Evolutionary conservation across 2,797 vertebrate genomes (phyloP), one percentile per base, ranked within the genome.

Genomic region (Erethizon dorsatum): DNA sequence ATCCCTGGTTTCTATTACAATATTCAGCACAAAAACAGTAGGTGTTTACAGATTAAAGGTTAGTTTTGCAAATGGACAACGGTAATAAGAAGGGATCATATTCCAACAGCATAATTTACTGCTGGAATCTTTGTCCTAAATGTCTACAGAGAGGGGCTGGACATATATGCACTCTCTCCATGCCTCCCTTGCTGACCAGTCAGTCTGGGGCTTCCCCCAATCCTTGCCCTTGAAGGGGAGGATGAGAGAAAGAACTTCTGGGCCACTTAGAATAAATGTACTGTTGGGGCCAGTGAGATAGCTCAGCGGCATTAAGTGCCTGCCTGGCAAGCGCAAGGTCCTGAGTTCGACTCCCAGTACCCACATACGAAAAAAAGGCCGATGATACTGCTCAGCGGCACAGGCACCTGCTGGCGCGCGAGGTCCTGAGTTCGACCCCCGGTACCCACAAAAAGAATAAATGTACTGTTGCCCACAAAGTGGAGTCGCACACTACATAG

Each of bases 51-150:
- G 65, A 77, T 14, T 41, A 75, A 95, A 87, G 83, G 56, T 22
- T 83, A 63, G 28, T 92, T 82, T 86, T 28, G n/a, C 83, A 94
- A 95, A 95, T 54, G 54, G 14, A 83, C 47, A 85, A 73, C 50
- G 90, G 24, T 56, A 52, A 57, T 54, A 83, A 37, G 7, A 71
- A 84, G 67, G 47, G 65, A 71, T 71, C 37, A 69, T 26, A 84
- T 57, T 85, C 47, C 31, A 82, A 73, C 5, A 67, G 73, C 28
- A 65, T 37, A 17, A 83, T 67, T 78, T 78, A 59, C 2, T 61
- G 85, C 20, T 50, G n/a, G 33, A 83, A 78, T 93, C 87, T 88
- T 65, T 56, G 63, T 56, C 79, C 14, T 28, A 9, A 47, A 20
- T 52, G 52, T 91, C 77, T 80, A 80, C 88, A 82, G 75, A 20